A percentile compares a stretch with the other conserved stretches of the same genome.
These are phyloP conservation scores for Amphipoea lucens DNA, from an alignment of 2,888 invertebrate species.

Conservation along the genomic window DNA sequence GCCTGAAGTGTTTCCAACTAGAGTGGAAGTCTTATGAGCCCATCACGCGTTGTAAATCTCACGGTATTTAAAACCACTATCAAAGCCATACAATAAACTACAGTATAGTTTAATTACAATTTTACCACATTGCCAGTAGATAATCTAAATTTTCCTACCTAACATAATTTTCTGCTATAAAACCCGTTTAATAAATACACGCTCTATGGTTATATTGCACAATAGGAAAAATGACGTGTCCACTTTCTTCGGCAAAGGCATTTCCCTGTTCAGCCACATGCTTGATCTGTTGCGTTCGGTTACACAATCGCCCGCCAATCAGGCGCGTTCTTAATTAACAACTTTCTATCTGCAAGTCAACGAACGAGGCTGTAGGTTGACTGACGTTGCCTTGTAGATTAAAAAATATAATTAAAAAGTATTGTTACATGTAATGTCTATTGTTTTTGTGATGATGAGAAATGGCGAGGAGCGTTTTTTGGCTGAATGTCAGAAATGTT, in stretches of 20 bases:
- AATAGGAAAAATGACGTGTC: conserved; percentile 67
- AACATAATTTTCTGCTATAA: not conserved
- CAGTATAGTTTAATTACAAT: not conserved
- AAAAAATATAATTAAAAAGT: conserved; percentile 66
- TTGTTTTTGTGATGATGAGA: conserved; percentile 42
- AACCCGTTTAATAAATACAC: not conserved
- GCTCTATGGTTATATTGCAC: conserved; percentile 45
- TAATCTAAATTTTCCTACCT: not conserved
- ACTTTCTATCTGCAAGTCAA: conserved; percentile 88
- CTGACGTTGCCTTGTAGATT: conserved; percentile 60
- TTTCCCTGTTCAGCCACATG: conserved; percentile 78
- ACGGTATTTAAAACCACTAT: not conserved
- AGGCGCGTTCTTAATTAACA: conserved; percentile 83
- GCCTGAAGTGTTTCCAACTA: not conserved
- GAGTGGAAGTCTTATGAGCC: too few relatives aligned
- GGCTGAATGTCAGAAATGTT: not conserved
- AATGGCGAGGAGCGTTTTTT: not conserved
- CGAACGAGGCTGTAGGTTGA: conserved; percentile 75
- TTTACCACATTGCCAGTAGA: not conserved
- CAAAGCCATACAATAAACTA: not conserved
- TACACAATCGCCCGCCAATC: conserved; percentile 84
- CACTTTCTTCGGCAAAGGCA: conserved; percentile 71
- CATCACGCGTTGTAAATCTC: not conserved
- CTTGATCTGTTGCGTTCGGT: conserved; percentile 80
- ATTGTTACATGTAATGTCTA: conserved; percentile 28